phyloP scores from a whole-genome alignment of 2,113 vertebrate species.

The Nansenia antarctica region DNA sequence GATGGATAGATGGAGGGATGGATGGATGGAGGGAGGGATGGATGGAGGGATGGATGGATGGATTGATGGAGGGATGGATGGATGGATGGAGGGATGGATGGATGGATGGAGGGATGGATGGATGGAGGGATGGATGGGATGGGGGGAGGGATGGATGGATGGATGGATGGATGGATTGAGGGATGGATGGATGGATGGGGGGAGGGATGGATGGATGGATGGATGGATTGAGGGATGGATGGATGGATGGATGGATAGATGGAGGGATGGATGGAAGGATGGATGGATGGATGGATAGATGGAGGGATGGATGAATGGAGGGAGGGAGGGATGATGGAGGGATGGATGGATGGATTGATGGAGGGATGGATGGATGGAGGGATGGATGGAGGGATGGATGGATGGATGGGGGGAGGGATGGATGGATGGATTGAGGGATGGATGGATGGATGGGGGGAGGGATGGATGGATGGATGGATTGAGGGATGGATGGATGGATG shows the following conservation, averaged over 20 bases:
- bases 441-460: constrained; percentile 19
- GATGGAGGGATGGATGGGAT: constrained; percentile 14
- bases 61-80: constrained; percentile 1
- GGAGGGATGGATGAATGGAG: not conserved
- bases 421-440: not conserved
- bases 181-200: not conserved
- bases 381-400: constrained; percentile 35
- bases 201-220: not conserved
- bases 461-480: constrained; percentile 14
- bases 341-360: constrained; percentile 21
- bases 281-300: constrained; percentile 2
- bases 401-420: constrained; percentile 28
- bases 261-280: constrained; percentile 14
- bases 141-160: not conserved
- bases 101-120: constrained; percentile 26
- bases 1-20: not conserved
- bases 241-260: not conserved
- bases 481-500: constrained; percentile 32
- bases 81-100: not conserved
- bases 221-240: not conserved
- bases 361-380: constrained; percentile 45
- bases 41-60: constrained; percentile 24
- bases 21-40: not conserved
- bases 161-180: not conserved
- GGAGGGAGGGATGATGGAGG: constrained; percentile 13